A percentile compares a stretch with the other conserved stretches of the same genome.
These are phyloP conservation scores for Leptopilina syphax DNA, from an alignment of 2,888 invertebrate genomes.

Conservation along the genomic window DNA sequence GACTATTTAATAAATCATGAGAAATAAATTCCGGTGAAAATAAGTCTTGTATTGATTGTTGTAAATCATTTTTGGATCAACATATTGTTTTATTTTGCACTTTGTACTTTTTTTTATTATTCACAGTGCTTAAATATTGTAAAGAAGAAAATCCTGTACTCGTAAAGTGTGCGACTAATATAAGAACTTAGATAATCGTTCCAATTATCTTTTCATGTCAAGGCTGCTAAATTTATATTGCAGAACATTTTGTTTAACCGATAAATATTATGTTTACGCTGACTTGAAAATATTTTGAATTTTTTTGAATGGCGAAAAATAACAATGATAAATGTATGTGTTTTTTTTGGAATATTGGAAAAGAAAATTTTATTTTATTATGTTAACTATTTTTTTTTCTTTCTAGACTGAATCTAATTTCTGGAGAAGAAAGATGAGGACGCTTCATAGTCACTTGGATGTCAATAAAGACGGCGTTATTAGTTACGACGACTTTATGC, in stretches of 20 bases:
- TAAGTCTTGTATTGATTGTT: not conserved
- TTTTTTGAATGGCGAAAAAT: no score
- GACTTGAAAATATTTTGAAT: not conserved
- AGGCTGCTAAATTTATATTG: constrained; percentile 1
- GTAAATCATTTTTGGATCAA: not conserved
- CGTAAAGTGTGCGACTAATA: not conserved
- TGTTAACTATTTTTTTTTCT: not conserved
- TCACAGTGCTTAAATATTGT: not conserved
- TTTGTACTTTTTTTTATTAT: no score
- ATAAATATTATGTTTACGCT: constrained; percentile 5
- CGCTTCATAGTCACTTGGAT: constrained; percentile 89
- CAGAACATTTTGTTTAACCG: constrained; percentile 5
- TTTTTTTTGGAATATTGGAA: no score
- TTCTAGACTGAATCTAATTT: constrained; percentile 81
- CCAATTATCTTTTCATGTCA: constrained; percentile 19
- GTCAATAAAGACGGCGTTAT: constrained; percentile 92
- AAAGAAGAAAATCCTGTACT: not conserved
- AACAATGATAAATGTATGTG: no score
- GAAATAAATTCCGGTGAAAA: not conserved
- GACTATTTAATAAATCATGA: constrained; percentile 13
- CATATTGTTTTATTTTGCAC: not conserved
- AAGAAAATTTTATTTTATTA: no score
- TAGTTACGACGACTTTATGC: constrained; percentile 88
- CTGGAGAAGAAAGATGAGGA: constrained; percentile 92
- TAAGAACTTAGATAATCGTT: constrained; percentile 11